These are phyloP conservation scores for Andricus grossulariae DNA, from an alignment of 1,140 invertebrate genomes.

Conservation along the genomic window DNA sequence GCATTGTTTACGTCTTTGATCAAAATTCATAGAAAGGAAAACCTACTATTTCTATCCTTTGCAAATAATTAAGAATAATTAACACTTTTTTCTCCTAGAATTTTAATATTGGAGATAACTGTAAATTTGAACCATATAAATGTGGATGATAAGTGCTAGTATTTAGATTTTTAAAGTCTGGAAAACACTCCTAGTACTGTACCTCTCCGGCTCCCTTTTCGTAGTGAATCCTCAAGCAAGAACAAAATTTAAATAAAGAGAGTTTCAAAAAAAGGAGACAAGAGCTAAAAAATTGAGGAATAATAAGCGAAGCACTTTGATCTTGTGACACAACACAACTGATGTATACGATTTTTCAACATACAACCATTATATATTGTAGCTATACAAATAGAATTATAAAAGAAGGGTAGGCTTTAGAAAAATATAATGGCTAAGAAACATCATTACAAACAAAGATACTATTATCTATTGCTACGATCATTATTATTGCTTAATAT, in stretches of 20 bases:
- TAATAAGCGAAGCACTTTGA: constrained; percentile 69
- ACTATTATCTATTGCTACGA: constrained; percentile 66
- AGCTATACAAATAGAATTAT: constrained; percentile 74
- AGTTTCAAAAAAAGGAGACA: constrained; percentile 44
- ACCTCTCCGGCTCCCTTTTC: neutral
- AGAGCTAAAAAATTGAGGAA: constrained; percentile 47
- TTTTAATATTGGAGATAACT: neutral
- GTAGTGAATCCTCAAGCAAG: neutral
- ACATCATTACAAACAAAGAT: constrained; percentile 71
- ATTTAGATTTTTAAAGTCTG: neutral
- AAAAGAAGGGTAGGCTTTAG: constrained; percentile 69
- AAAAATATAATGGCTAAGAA: constrained; percentile 69
- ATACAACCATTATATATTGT: constrained; percentile 75
- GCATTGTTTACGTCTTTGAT: constrained; percentile 26
- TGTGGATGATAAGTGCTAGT: neutral
- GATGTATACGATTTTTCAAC: constrained; percentile 77
- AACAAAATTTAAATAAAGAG: constrained; percentile 42
- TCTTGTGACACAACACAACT: constrained; percentile 72
- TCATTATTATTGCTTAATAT: constrained; percentile 65
- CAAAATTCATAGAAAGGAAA: constrained; percentile 37
- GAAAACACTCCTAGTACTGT: neutral
- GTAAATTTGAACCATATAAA: neutral
- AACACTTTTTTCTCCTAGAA: neutral
- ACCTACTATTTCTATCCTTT: neutral
- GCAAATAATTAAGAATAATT: neutral